Conservation (phyloP, 2,797 vertebrate genomes). For the Australoheros facetus region DNA sequence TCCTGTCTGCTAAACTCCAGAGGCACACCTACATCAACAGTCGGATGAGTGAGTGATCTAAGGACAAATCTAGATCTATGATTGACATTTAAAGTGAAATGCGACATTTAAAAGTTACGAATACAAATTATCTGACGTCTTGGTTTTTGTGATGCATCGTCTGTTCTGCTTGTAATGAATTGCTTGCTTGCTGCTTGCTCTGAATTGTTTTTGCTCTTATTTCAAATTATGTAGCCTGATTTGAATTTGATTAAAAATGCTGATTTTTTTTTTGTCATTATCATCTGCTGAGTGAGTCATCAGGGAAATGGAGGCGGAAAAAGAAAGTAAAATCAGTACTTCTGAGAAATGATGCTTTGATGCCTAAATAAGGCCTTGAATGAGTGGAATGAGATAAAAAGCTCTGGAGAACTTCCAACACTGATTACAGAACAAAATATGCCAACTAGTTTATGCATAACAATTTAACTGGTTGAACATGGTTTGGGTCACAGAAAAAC, state of each 20-base stretch:
- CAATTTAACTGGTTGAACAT: background rate
- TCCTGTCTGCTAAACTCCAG: slow-evolving; percentile 16
- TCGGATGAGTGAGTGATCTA: background rate
- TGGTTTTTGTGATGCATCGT: background rate
- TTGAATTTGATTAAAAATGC: background rate
- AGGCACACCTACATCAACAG: background rate
- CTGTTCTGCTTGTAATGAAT: background rate
- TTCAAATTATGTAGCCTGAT: background rate
- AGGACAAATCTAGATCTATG: background rate
- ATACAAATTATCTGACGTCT: background rate
- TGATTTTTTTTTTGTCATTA: background rate
- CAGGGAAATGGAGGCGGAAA: background rate
- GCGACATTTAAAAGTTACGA: background rate
- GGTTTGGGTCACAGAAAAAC: too few relatives aligned
- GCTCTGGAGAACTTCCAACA: background rate
- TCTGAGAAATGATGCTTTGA: slow-evolving; percentile 22
- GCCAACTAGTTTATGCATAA: too few relatives aligned
- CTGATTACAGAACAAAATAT: slow-evolving; percentile 7
- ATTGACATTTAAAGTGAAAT: background rate
- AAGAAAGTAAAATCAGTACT: slow-evolving; percentile 2
- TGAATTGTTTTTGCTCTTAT: background rate
- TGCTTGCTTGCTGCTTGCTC: background rate
- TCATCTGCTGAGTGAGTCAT: background rate
- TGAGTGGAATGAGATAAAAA: slow-evolving; percentile 33
- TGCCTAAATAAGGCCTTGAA: slow-evolving; percentile 15